phyloP scores from a whole-genome alignment of 2,797 vertebrate genomes.

The Coregonus suidteri region DNA sequence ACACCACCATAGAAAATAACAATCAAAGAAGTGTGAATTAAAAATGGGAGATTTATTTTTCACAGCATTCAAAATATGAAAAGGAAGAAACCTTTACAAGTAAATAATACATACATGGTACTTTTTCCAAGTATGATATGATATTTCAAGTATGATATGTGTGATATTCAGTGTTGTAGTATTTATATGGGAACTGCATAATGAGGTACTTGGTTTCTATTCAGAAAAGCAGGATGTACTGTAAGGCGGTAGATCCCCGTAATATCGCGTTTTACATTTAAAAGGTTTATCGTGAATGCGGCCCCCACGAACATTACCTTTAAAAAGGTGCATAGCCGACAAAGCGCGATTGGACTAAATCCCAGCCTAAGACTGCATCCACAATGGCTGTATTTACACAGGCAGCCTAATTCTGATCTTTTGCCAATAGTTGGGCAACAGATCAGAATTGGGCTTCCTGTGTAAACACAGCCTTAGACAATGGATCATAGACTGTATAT shows the following conservation, averaged over 20 bases:
- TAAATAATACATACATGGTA: slow-evolving; percentile 60
- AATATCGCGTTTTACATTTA: background rate
- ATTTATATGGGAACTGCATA: slow-evolving; percentile 76
- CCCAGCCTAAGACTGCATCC: no score
- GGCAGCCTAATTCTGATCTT: no score
- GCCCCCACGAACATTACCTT: no score
- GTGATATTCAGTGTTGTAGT: slow-evolving; percentile 56
- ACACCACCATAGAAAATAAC: slow-evolving; percentile 59
- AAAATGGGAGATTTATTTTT: slow-evolving; percentile 55
- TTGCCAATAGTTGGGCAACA: no score
- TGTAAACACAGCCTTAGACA: no score
- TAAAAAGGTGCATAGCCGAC: no score
- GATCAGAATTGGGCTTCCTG: no score
- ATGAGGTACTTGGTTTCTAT: slow-evolving; percentile 88
- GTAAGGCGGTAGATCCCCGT: background rate
- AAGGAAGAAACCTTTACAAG: slow-evolving; percentile 70
- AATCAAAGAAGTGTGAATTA: slow-evolving; percentile 60
- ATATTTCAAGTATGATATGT: no score
- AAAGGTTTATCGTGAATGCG: background rate
- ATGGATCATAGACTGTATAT: no score
- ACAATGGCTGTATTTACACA: no score
- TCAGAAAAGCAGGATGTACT: slow-evolving; percentile 82
- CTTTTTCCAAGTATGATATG: slow-evolving; percentile 45
- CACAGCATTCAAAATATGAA: slow-evolving; percentile 72
- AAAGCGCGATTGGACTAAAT: no score